Base-by-base conservation (phyloP, 2,888 invertebrate species). In the Dryobotodes eremita region DNA sequence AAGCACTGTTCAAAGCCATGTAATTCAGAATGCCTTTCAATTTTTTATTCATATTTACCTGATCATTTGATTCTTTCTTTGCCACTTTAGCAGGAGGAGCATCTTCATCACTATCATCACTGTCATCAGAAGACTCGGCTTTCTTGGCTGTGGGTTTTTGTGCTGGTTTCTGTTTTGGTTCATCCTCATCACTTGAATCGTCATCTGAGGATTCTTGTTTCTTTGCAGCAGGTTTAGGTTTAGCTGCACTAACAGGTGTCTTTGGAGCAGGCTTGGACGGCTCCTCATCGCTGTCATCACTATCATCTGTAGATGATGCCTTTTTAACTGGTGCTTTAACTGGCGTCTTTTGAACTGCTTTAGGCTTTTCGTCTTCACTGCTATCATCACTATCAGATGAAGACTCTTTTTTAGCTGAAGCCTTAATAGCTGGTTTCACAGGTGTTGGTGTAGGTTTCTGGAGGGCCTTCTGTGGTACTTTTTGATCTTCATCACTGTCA, bases 221-320 rank as follows among this genome's bases (percentile, higher is more conserved):
- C 55, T 89, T 89, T 42, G 79, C 79, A 70, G 80, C 80, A 59
- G 85, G 79, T 82, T 89, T 90, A 8, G 85, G 71, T 75, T 90
- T 87, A 69, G 83, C 71, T 57, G 86, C 86, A 36, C 74, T 85
- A 57, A 90, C 81, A 85, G 91, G 71, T 88, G 91, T 78, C 92
- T 93, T 92, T 0, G 87, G 73, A 66, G 85, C 82, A 61, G 83
- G 82, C 75, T 92, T 91, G 26, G 92, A 89, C 55, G 94, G 92
- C 69, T 94, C 94, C 53, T 96, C 94, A 82, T 97, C 96, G 11
- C 92, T 92, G 61, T 94, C 93, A 81, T 94, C 94, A 42, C 95
- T 93, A 59, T 95, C 95, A 76, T 94, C 95, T 64, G 95, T 94
- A 64, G 94, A 94, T 81, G 92, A 85, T 74, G 90, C 89, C 83